Evolutionary conservation across 2,797 vertebrate genomes (phyloP).

Genomic region (Crypturellus tataupa): DNA sequence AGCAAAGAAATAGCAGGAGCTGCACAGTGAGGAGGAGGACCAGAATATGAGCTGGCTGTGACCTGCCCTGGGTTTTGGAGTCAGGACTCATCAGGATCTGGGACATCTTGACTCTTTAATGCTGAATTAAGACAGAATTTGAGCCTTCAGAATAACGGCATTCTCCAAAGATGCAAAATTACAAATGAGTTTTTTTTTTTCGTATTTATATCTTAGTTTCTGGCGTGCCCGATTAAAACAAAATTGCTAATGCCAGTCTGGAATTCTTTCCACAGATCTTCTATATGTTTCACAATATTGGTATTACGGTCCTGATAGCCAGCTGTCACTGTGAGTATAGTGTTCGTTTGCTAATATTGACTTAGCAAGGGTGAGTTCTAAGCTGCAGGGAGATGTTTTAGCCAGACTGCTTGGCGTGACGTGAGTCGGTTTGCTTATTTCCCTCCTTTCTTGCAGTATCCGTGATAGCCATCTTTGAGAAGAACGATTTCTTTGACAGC

Average conservation of each 20-base stretch:
- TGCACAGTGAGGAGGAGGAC: background rate
- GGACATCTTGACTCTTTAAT: background rate
- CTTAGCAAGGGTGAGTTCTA: background rate
- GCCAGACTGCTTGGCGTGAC: background rate
- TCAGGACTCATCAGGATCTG: background rate
- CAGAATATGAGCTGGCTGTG: background rate
- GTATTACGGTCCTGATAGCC: conserved; percentile 67
- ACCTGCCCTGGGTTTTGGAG: background rate
- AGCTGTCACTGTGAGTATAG: conserved; percentile 75
- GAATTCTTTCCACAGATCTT: conserved; percentile 71
- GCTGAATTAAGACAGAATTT: background rate
- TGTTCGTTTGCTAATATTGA: background rate
- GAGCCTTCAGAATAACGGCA: background rate
- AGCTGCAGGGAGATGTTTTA: background rate
- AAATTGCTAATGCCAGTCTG: background rate
- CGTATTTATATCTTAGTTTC: background rate
- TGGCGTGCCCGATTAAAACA: background rate
- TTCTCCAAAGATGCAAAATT: background rate
- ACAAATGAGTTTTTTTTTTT: background rate
- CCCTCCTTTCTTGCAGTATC: conserved; percentile 48
- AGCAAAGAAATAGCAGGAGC: background rate
- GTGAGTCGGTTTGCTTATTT: background rate
- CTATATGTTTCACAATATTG: conserved; percentile 67
- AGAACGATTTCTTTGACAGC: conserved; percentile 67
- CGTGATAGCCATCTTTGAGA: conserved; percentile 69